Conservation (phyloP, 2,797 vertebrate species). For the Galaxias olidus region DNA sequence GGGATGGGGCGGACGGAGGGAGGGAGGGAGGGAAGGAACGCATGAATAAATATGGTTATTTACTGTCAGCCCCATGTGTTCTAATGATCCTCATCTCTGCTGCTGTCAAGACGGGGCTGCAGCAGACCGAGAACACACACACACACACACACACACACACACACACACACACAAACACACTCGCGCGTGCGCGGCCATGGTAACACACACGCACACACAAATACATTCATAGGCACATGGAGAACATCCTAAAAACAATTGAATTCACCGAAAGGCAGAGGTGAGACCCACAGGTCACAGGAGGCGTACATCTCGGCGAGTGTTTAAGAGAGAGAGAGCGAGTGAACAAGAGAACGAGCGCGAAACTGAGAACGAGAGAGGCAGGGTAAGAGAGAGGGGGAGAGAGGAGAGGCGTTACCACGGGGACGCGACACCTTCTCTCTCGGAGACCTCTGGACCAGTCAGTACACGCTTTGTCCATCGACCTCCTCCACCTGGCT, state of each 20-base stretch:
- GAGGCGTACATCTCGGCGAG: not conserved
- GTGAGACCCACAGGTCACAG: slow-evolving; percentile 1
- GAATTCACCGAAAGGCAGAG: not conserved
- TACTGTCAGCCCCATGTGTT: slow-evolving; percentile 38
- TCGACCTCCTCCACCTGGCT: too few species aligned
- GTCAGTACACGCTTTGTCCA: too few species aligned
- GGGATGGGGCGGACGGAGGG: not conserved
- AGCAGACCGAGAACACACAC: slow-evolving; percentile 12
- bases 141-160: not conserved
- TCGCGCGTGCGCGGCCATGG: too few species aligned
- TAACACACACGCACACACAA: slow-evolving; percentile 3
- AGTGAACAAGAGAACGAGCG: too few species aligned
- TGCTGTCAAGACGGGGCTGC: slow-evolving; percentile 1
- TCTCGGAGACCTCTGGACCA: too few species aligned
- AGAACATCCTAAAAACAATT: too few species aligned
- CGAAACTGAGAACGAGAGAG: too few species aligned
- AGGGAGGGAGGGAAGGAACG: slow-evolving; percentile 9
- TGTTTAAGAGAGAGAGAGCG: not conserved
- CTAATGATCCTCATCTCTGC: slow-evolving; percentile 28
- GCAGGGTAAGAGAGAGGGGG: too few species aligned
- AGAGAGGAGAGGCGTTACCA: too few species aligned
- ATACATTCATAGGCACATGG: not conserved
- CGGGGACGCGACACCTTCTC: too few species aligned
- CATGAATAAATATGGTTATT: slow-evolving; percentile 48
- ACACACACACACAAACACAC: not conserved